Evolutionary conservation across 2,888 invertebrate genomes (phyloP).

Genomic region (Stenodema calcarata): DNA sequence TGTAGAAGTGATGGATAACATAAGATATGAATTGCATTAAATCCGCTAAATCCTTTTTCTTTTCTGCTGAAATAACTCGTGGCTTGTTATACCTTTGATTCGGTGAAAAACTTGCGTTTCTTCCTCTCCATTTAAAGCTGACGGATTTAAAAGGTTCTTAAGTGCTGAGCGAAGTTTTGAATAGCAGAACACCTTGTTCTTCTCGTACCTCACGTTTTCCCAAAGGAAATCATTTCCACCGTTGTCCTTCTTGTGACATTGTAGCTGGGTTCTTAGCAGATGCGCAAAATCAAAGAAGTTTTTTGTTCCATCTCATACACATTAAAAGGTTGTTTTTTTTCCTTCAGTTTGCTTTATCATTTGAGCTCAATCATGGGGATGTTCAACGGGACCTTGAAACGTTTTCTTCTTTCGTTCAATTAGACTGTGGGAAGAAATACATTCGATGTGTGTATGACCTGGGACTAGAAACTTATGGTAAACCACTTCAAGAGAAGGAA

Average conservation of each 20-base stretch:
- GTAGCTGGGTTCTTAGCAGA: not conserved
- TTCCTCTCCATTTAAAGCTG: not conserved
- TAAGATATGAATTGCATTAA: not conserved
- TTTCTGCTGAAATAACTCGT: slow-evolving; percentile 1
- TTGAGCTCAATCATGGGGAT: not conserved
- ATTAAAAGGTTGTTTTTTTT: not conserved
- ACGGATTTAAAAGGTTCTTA: not conserved
- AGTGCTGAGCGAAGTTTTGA: slow-evolving; percentile 1
- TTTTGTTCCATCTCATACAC: not conserved
- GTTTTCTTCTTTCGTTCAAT: not conserved
- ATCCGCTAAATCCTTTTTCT: not conserved
- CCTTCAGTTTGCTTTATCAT: not conserved
- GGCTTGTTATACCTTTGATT: not conserved
- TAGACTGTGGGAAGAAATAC: not conserved
- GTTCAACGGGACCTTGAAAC: not conserved
- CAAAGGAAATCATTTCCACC: not conserved
- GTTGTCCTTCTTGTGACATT: not conserved
- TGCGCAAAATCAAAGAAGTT: not conserved
- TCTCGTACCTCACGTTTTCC: not conserved
- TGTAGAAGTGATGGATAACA: not conserved
- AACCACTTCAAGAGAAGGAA: not conserved
- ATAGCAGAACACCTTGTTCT: not conserved
- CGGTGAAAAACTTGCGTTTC: not conserved
- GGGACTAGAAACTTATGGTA: not conserved
- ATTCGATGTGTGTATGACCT: not conserved